Conservation (phyloP, 2,113 vertebrate genomes). For the Loxodonta africana region DNA sequence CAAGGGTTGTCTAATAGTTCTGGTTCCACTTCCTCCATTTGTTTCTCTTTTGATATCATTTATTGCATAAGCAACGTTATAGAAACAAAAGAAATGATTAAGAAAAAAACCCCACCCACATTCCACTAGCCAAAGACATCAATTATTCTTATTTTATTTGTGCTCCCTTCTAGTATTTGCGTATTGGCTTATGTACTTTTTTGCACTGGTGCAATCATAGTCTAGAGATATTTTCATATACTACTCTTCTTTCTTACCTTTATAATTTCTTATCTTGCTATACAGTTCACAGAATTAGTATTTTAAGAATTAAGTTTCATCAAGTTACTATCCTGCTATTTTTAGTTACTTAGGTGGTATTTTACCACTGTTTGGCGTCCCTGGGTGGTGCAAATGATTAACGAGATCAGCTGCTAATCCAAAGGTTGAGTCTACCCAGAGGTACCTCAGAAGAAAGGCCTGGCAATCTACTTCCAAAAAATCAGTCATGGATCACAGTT, state of each 20-base stretch:
- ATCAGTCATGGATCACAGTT: no score
- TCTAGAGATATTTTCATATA: background rate
- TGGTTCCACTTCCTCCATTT: conserved; percentile 26
- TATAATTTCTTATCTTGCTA: background rate
- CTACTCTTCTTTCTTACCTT: background rate
- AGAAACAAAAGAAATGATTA: conserved; percentile 39
- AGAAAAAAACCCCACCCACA: conserved; percentile 10
- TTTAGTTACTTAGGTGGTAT: background rate
- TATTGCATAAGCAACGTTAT: conserved; percentile 42
- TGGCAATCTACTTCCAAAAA: no score
- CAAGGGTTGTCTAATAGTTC: conserved; percentile 30
- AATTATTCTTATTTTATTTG: background rate
- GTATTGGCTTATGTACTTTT: background rate
- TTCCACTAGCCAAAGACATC: conserved; percentile 15
- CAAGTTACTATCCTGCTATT: background rate
- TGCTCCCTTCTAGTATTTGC: background rate
- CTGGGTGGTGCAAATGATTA: no score
- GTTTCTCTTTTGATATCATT: conserved; percentile 55
- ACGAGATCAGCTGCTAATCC: no score
- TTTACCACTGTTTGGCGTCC: background rate
- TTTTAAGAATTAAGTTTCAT: conserved; percentile 15
- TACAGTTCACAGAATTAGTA: background rate
- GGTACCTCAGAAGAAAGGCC: no score
- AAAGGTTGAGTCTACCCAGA: no score
- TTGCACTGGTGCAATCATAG: background rate